Base-by-base conservation (phyloP, 2,888 invertebrate genomes). In the Calameuta idolon region DNA sequence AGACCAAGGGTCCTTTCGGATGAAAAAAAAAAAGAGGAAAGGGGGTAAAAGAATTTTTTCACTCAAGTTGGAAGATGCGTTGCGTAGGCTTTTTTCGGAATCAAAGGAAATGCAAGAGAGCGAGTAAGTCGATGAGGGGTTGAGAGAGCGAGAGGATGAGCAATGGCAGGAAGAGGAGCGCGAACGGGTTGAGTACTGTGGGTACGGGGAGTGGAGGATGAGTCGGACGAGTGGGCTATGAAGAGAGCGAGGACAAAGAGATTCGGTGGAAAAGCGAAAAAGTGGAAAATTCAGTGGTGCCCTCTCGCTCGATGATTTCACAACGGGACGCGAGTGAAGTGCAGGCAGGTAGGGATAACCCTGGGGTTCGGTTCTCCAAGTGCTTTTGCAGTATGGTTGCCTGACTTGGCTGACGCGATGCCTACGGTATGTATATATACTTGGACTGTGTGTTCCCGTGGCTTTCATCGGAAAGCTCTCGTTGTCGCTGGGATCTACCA, bases 391-490 rank as follows among this genome's bases (percentile, higher is more conserved):
- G 55, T 55, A 23, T 23, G 55, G 55, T 55, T 55, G 55, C 9
- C 55, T 55, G 55, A 2, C 55, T 40, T 40, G 40, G 5, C 23
- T 55, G 55, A 55, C 55, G 9, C 9, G 1, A 55, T 55, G 55
- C 55, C 55, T 55, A 23, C 9, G 23, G 55, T 55, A 23, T 23
- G 15, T 40, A 9, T 40, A 30, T 12, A 34, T 34, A 55, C n/a
- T 23, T 73, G 33, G 34, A 55, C 55, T 2, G 55, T 55, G 55
- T 9, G 23, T 15, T 55, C 55, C 76, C 4, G 73, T 73, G 31
- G 76, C 73, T 76, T 76, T 76, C 73, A 76, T 76, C 76, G 76
- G 55, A 76, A 76, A 76, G 40, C 76, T 68, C 73, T 73, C 73
- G 73, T 73, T 73, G 34, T 55, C 55, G 55, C 55, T 55, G 55